Evolutionary conservation across 2,113 vertebrate species (phyloP), one percentile per base, ranked within the genome.

Genomic region (Cyanoderma ruficeps): DNA sequence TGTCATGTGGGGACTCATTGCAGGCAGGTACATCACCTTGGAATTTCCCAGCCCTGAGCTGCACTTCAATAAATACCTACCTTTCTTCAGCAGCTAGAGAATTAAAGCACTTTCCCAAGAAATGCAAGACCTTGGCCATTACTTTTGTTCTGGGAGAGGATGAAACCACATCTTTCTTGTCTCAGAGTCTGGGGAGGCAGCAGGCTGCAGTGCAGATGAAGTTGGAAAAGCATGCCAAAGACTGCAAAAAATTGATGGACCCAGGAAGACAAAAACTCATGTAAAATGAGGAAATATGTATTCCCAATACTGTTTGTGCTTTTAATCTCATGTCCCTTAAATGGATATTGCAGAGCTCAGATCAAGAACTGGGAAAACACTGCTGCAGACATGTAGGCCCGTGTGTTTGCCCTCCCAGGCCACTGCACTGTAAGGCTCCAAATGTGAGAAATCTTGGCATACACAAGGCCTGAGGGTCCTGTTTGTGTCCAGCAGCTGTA

Each of bases 371-470:
- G 15, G 50, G 50, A 50, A 46, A 78, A 57, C 12, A 11, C 20
- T n/a, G 8, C 57, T 52, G 24, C 19, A 68, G 33, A 23, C 3
- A 0, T 4, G 4, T 6, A 8, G 19, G n/a, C 6, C 21, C 23
- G 79, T 2, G 19, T 55, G 8, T 50, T 75, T 87, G 12, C 35
- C 16, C 35, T 72, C 21, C 74, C 23, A 19, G 15, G 17, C 30
- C 69, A 28, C 15, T 19, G 52, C 21, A 2, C 17, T 49, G 10
- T 42, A 23, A 69, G 20, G 25, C 55, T 74, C 14, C 23, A 67
- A 15, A 79, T 52, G 22, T 37, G 6, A 41, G 33, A 20, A 75
- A 37, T 65, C 4, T 30, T 31, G 7, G 7, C 11, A 33, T 3
- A 37, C 25, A 65, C 10, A 57, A 77, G 22, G 28, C 12, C 42